Percentiles rank a stretch among this genome's conserved stretches.
phyloP scores from a whole-genome alignment of 1,140 invertebrate genomes.

The Psix sp. region DNA sequence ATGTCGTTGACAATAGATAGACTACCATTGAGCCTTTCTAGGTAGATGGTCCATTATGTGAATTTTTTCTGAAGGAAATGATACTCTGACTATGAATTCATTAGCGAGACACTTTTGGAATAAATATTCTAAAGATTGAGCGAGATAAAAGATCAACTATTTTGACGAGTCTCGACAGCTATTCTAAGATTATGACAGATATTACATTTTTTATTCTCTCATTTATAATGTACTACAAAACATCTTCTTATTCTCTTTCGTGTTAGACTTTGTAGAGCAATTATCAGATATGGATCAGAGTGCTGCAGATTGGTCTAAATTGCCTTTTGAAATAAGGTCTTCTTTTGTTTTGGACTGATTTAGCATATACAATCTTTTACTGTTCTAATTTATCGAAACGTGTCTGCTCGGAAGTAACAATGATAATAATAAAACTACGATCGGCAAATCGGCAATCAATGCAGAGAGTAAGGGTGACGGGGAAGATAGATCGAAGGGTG shows the following conservation, averaged over 20 bases:
- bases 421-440: conserved; percentile 56
- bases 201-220: no score
- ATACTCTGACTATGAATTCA: conserved; percentile 18
- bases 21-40: conserved; percentile 12
- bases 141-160: no score
- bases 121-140: no score
- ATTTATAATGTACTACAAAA: no score
- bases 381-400: conserved; percentile 41
- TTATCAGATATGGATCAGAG: no score
- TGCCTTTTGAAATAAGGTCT: not conserved
- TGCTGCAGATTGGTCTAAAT: no score
- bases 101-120: conserved; percentile 15
- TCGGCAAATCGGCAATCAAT: conserved; percentile 54
- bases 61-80: conserved; percentile 14
- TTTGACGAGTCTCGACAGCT: no score
- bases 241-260: no score
- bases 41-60: conserved; percentile 25
- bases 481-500: conserved; percentile 56
- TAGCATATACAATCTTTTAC: conserved; percentile 8
- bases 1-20: conserved; percentile 30
- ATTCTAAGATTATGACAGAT: no score
- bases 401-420: conserved; percentile 50
- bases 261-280: no score
- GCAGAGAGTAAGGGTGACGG: conserved; percentile 41
- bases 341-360: no score